phyloP scores from a whole-genome alignment of 2,888 invertebrate species.

The Pseudococcus jackbeardsleyi region DNA sequence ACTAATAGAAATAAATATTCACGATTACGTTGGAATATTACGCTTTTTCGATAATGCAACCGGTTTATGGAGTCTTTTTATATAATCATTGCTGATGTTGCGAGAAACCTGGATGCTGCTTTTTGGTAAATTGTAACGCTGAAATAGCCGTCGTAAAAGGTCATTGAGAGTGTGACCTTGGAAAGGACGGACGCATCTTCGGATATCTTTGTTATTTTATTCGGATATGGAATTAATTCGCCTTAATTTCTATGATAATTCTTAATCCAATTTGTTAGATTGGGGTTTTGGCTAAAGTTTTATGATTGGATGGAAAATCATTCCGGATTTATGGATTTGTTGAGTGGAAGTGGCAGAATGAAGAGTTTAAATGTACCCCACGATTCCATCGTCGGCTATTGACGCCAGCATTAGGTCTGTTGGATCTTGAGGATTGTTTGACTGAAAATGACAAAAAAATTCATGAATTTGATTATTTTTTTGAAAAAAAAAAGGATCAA shows the following conservation, averaged over 20 bases:
- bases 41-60: slow-evolving; percentile 35
- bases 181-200: not conserved
- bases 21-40: slow-evolving; percentile 40
- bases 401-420: not conserved
- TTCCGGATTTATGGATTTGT: no score
- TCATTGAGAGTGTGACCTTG: slow-evolving; percentile 16
- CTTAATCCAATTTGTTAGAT: not conserved
- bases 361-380: not conserved
- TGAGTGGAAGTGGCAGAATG: not conserved
- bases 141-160: slow-evolving; percentile 19
- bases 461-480: not conserved
- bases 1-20: slow-evolving; percentile 51
- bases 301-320: not conserved
- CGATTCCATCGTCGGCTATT: not conserved
- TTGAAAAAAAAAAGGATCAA: no score
- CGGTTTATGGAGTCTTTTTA: slow-evolving; percentile 22
- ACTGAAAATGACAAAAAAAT: not conserved
- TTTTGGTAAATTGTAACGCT: slow-evolving; percentile 15
- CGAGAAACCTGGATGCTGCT: not conserved
- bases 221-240: no score
- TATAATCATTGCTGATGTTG: slow-evolving; percentile 15
- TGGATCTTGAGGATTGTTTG: not conserved
- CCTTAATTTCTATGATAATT: no score
- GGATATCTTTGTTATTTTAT: not conserved
- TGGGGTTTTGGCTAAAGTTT: not conserved